Base-by-base conservation (phyloP, 2,797 vertebrate genomes). In the Scyliorhinus canicula region DNA sequence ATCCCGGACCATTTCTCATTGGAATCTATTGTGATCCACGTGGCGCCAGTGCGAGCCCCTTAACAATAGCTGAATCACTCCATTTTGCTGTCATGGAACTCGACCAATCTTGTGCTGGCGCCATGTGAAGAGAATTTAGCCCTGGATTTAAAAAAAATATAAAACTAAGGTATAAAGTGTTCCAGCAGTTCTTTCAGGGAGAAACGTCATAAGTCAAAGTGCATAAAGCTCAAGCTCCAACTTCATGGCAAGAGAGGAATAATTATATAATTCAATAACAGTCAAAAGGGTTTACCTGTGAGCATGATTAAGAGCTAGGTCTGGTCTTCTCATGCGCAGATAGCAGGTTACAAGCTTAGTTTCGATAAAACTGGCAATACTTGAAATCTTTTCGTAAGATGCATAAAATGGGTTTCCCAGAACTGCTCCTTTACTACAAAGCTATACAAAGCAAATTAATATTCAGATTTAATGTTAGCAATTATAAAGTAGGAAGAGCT, bases 321-420 rank as follows among this genome's bases (percentile, higher is more conserved):
- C 96, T 12, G 97, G 96, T 95, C 96, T 97, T 95, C 95, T 96
- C 97, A 97, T 96, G 77, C 96, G 96, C 85, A 98, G 96, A 95
- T 95, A 97, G 96, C 97, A 98, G 60, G 79, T 96, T 95, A 96
- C 97, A 93, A 98, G 96, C 95, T 97, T 97, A 95, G 96, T 96
- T 96, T 98, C 97, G 95, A 97, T 97, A 95, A 97, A 97, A 96
- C 97, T 97, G 95, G 95, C 95, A 40, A 97, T 95, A 3, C 97
- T 97, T 95, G 96, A 96, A 95, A 97, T 96, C 40, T 97, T 97
- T 95, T 97, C 96, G 91, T 96, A 96, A 96, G 96, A 95, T 93
- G 96, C 95, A 95, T 97, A 96, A 82, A 96, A 96, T 57, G 95
- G 95, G 65, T 97, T 96, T 52, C 96, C 96, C 95, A 96, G 55